Percentiles rank a stretch among this genome's conserved stretches.
These are phyloP conservation scores for Conger conger DNA, from an alignment of 2,113 vertebrate species.

Conservation along the genomic window DNA sequence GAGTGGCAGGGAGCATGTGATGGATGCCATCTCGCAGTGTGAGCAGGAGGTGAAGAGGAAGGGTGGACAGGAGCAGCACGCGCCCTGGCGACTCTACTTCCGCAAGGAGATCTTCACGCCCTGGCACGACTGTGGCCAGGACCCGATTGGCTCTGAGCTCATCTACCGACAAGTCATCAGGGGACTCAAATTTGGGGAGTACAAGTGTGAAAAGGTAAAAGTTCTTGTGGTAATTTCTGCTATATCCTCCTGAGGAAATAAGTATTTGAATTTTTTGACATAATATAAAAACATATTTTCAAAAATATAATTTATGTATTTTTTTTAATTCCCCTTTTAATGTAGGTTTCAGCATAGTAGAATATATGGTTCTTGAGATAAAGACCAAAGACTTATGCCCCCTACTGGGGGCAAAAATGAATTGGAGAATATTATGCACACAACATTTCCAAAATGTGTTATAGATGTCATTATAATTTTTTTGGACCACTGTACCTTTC, in stretches of 20 bases:
- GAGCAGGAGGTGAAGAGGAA: constrained; percentile 81
- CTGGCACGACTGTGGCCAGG: constrained; percentile 81
- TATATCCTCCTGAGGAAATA: not conserved
- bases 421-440: too few species aligned
- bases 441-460: too few species aligned
- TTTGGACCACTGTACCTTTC: constrained; percentile 29
- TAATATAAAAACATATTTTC: too few species aligned
- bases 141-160: constrained; percentile 83
- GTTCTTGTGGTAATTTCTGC: not conserved
- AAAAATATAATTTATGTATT: too few species aligned
- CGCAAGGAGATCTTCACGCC: constrained; percentile 90
- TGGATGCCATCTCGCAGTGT: constrained; percentile 89
- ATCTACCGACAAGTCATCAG: constrained; percentile 86
- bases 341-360: too few species aligned
- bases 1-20: constrained; percentile 71
- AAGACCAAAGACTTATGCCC: too few species aligned
- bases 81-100: constrained; percentile 82
- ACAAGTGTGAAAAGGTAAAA: constrained; percentile 82
- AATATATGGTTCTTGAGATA: too few species aligned
- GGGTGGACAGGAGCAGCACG: constrained; percentile 69
- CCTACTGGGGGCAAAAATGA: too few species aligned
- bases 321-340: too few species aligned
- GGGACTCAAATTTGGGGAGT: constrained; percentile 79
- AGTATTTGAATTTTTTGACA: too few species aligned
- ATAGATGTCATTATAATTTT: not conserved